Conservation (phyloP, 1,140 invertebrate species). For the Lordiphosa clarofinis region DNA sequence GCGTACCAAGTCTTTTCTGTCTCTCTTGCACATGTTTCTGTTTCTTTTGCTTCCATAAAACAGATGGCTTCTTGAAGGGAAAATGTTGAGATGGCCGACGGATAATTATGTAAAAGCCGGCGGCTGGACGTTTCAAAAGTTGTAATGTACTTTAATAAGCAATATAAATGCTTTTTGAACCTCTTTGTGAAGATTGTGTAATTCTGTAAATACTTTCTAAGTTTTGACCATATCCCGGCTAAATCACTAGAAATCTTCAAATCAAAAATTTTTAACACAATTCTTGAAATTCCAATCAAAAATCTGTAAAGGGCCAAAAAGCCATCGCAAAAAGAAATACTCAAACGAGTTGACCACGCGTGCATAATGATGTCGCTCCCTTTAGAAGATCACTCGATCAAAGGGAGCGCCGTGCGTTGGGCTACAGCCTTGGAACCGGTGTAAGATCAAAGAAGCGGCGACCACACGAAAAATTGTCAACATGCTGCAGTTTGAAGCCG, state of each 20-base stretch:
- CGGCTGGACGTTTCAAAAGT: no score
- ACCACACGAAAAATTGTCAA: constrained; percentile 76
- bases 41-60: constrained; percentile 5
- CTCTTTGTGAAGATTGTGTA: no score
- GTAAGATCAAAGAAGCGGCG: constrained; percentile 60
- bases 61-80: constrained; percentile 29
- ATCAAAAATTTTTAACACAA: constrained; percentile 8
- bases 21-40: constrained; percentile 16
- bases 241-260: no score
- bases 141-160: no score
- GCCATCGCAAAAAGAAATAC: constrained; percentile 8
- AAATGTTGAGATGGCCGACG: constrained; percentile 1
- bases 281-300: constrained; percentile 5
- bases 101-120: background rate
- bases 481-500: constrained; percentile 37
- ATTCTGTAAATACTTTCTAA: no score
- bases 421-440: constrained; percentile 23
- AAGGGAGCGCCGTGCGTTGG: constrained; percentile 54
- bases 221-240: no score
- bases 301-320: constrained; percentile 5
- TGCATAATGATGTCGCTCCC: constrained; percentile 73
- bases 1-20: background rate
- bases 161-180: no score
- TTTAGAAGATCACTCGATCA: constrained; percentile 74
- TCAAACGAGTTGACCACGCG: constrained; percentile 65